These are phyloP conservation scores for Lymantria dispar DNA, from an alignment of 2,888 invertebrate genomes.

Conservation along the genomic window DNA sequence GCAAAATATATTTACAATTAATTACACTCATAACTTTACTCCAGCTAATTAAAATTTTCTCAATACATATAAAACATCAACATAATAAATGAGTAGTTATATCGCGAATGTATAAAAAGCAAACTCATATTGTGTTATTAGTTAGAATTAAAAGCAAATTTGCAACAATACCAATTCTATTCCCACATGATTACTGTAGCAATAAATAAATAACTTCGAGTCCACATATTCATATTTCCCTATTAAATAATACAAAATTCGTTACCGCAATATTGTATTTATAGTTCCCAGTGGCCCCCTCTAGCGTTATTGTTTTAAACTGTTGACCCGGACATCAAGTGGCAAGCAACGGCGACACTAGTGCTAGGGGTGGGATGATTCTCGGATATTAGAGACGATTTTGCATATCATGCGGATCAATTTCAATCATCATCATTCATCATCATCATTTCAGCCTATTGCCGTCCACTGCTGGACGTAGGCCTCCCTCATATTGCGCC, in stretches of 20 bases:
- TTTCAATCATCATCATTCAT: no score
- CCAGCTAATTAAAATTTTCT: no score
- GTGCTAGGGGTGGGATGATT: constrained; percentile 18
- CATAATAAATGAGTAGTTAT: no score
- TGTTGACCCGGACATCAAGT: constrained; percentile 38
- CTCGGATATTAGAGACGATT: neutral
- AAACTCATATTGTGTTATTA: no score
- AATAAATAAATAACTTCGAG: neutral
- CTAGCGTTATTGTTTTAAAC: constrained; percentile 36
- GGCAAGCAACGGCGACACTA: constrained; percentile 31
- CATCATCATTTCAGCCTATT: no score
- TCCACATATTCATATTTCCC: constrained; percentile 6
- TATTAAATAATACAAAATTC: constrained; percentile 21
- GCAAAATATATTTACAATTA: no score
- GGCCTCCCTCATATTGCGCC: no score
- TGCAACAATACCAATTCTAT: neutral
- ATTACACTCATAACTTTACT: no score
- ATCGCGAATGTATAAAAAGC: no score
- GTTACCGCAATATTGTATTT: constrained; percentile 27
- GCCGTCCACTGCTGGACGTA: no score
- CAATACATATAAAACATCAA: no score
- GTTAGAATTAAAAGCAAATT: neutral
- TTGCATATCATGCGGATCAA: neutral
- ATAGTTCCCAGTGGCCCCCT: constrained; percentile 28
- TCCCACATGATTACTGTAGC: neutral